Evolutionary conservation across 2,888 invertebrate species (phyloP).

Genomic region (Saturnia pavonia): DNA sequence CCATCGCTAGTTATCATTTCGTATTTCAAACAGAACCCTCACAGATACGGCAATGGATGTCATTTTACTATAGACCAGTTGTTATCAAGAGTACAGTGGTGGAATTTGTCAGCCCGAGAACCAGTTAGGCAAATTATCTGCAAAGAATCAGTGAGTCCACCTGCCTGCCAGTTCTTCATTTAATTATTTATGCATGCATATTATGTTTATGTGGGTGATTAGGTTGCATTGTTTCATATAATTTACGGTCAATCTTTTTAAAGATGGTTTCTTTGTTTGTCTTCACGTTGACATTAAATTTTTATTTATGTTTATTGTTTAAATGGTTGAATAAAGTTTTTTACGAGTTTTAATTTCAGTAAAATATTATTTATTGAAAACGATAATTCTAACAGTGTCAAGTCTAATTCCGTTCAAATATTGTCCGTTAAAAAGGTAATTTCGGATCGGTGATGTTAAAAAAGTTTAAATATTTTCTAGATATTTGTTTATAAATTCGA

Average conservation of each 20-base stretch:
- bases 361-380: background rate
- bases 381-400: background rate
- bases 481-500: too few species aligned
- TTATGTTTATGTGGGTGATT: slow-evolving; percentile 38
- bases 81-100: background rate
- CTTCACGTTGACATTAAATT: background rate
- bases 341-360: background rate
- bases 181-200: slow-evolving; percentile 39
- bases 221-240: slow-evolving; percentile 40
- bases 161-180: slow-evolving; percentile 46
- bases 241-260: slow-evolving; percentile 19
- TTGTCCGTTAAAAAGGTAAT: too few species aligned
- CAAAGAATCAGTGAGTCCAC: slow-evolving; percentile 54
- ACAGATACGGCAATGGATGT: slow-evolving; percentile 13
- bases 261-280: slow-evolving; percentile 7
- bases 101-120: slow-evolving; percentile 29
- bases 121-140: slow-evolving; percentile 58
- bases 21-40: background rate
- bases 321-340: background rate
- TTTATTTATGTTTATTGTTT: background rate
- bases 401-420: too few species aligned
- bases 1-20: background rate
- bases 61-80: background rate
- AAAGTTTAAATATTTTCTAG: too few species aligned
- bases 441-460: too few species aligned